Conservation (phyloP, 2,797 vertebrate species). For the Bradypodion ventrale region DNA sequence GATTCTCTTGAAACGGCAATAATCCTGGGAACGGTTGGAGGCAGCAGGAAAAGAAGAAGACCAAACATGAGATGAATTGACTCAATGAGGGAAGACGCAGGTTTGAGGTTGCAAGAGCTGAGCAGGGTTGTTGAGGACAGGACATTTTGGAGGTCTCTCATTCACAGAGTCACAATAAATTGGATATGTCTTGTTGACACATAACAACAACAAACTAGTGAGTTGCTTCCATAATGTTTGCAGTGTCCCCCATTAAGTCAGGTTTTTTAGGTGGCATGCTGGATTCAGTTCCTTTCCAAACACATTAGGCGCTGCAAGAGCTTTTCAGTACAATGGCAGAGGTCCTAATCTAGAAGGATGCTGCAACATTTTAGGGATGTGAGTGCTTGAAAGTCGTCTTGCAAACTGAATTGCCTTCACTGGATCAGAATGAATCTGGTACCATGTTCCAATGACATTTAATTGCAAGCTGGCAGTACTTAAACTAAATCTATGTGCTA, state of each 20-base stretch:
- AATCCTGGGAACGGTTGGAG: too few relatives aligned
- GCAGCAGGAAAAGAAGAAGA: too few relatives aligned
- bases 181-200: too few relatives aligned
- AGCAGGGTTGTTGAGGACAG: too few relatives aligned
- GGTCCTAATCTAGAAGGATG: not conserved
- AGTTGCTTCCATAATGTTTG: not conserved
- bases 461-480: not conserved
- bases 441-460: conserved; percentile 18
- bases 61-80: too few relatives aligned
- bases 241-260: not conserved
- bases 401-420: not conserved
- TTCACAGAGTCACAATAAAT: too few relatives aligned
- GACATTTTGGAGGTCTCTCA: too few relatives aligned
- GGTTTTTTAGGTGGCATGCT: not conserved
- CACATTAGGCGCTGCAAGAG: not conserved
- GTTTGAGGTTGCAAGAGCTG: too few relatives aligned
- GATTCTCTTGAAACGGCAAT: too few relatives aligned
- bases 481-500: not conserved
- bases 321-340: not conserved
- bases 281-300: not conserved
- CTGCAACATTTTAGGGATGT: not conserved
- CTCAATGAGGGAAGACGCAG: too few relatives aligned
- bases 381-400: not conserved
- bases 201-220: too few relatives aligned
- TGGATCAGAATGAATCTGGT: not conserved